Conservation (phyloP, 53 echinoderm and acorn worm species). For the Apostichopus leukothele region DNA sequence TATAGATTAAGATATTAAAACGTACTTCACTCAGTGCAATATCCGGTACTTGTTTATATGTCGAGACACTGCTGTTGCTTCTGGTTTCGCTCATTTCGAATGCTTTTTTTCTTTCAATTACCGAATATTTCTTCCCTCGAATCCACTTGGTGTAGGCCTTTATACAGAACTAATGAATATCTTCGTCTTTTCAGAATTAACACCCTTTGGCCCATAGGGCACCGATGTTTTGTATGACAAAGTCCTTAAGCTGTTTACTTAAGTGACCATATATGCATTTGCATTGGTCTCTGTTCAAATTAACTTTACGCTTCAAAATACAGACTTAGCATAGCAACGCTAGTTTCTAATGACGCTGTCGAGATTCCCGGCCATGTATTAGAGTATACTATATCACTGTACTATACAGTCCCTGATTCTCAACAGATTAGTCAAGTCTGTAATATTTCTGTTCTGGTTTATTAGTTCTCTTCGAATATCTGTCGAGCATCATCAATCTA, state of each 20-base stretch:
- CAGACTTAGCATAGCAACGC: conserved; percentile 40
- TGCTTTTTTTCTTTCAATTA: neutral
- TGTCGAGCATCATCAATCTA: too few relatives aligned
- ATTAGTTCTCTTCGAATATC: too few relatives aligned
- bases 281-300: conserved; percentile 28
- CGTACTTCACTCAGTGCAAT: conserved; percentile 36
- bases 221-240: conserved; percentile 4
- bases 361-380: too few relatives aligned
- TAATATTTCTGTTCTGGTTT: too few relatives aligned
- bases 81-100: conserved; percentile 11
- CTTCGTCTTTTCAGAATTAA: neutral
- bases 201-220: neutral
- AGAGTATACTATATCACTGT: too few relatives aligned
- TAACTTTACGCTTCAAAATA: neutral
- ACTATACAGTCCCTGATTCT: too few relatives aligned
- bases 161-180: neutral
- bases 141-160: neutral
- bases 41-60: neutral
- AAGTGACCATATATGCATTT: neutral
- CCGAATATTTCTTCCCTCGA: neutral
- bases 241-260: conserved; percentile 7
- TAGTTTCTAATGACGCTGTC: conserved; percentile 12
- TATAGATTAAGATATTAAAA: neutral
- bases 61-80: neutral
- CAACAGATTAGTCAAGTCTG: too few relatives aligned